Evolutionary conservation across 1,140 invertebrate genomes (phyloP).

Genomic region (Drosophila truncata): DNA sequence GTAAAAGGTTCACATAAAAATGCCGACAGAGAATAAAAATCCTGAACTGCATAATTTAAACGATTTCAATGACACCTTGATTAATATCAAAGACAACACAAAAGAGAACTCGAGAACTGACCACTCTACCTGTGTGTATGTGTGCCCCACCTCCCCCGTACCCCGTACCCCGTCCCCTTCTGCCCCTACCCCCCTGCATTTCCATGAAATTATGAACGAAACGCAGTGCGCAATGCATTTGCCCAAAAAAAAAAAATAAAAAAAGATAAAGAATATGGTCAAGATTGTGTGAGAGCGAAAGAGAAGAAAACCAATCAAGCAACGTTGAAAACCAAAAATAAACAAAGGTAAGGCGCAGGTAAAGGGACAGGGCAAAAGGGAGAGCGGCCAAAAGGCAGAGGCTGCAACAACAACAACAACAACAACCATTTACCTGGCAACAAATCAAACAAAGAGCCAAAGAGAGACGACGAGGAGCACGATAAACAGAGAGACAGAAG

Average conservation of each 20-base stretch:
- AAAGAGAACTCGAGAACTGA: conserved; percentile 50
- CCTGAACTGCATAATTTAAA: conserved; percentile 82
- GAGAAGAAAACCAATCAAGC: conserved; percentile 75
- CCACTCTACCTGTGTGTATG: conserved; percentile 28
- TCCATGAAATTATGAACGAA: conserved; percentile 83
- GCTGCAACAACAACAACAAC: conserved; percentile 65
- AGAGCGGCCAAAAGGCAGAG: conserved; percentile 60
- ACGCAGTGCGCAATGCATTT: conserved; percentile 72
- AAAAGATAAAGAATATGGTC: conserved; percentile 67
- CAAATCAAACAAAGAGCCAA: conserved; percentile 75
- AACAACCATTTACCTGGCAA: conserved; percentile 81
- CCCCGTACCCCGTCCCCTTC: not conserved
- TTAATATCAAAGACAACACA: conserved; percentile 82
- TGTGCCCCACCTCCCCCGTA: conserved; percentile 1
- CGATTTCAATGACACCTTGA: conserved; percentile 85
- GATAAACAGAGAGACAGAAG: conserved; percentile 3
- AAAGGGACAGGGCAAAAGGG: conserved; percentile 49
- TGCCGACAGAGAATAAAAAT: conserved; percentile 71
- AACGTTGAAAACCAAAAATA: conserved; percentile 81
- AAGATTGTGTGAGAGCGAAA: conserved; percentile 29
- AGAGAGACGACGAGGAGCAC: conserved; percentile 8
- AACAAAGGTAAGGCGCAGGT: conserved; percentile 76
- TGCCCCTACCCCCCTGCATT: conserved; percentile 37
- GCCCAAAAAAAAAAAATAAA: conserved; percentile 53
- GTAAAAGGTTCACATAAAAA: conserved; percentile 66